These are phyloP conservation scores for Nilaparvata lugens DNA, from an alignment of 1,140 invertebrate genomes.

Conservation along the genomic window DNA sequence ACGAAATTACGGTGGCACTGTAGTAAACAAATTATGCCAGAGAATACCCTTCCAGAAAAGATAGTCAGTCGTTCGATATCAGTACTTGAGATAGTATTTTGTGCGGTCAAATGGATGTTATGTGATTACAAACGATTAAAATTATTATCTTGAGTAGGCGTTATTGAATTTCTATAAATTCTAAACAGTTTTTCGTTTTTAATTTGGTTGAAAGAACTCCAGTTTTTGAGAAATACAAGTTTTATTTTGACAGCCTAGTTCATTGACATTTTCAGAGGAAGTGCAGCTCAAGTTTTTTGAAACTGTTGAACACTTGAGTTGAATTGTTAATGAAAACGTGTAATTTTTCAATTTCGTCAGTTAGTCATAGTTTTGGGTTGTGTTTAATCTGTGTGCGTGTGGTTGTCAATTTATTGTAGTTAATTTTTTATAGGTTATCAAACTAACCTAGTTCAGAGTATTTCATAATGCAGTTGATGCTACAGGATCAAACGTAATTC, in stretches of 20 bases:
- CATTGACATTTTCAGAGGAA: too few relatives aligned
- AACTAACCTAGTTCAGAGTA: background rate
- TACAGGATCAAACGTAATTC: conserved; percentile 22
- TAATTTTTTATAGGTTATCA: conserved; percentile 6
- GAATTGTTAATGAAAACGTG: background rate
- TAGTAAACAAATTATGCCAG: background rate
- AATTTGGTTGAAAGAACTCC: background rate
- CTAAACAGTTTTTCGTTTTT: background rate
- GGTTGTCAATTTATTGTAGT: background rate
- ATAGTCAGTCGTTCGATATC: background rate
- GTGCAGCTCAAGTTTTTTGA: too few relatives aligned
- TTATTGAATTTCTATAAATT: background rate
- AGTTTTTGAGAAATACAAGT: background rate
- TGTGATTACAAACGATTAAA: background rate
- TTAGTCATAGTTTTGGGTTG: background rate
- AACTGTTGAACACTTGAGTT: background rate
- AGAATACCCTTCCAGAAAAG: background rate
- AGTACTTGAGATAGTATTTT: background rate
- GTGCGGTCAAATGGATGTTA: background rate
- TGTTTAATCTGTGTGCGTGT: background rate
- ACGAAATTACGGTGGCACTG: background rate
- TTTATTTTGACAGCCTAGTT: too few relatives aligned
- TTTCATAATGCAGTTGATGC: conserved; percentile 16
- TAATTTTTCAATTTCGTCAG: background rate
- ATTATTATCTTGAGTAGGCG: background rate